phyloP scores from a whole-genome alignment of 2,113 vertebrate genomes.

The Neogale vison region DNA sequence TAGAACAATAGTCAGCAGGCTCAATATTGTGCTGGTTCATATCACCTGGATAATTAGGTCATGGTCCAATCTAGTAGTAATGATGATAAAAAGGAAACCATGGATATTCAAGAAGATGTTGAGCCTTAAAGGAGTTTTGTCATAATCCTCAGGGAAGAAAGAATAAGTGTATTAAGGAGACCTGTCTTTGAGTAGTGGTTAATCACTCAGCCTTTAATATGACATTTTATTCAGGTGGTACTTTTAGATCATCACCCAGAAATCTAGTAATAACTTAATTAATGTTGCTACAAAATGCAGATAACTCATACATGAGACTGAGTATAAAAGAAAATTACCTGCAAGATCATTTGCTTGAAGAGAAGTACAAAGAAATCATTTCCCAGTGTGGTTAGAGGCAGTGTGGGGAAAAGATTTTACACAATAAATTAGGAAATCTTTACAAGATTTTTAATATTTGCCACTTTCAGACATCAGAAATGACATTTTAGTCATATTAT shows the following conservation, averaged over 20 bases:
- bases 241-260: slow-evolving; percentile 7
- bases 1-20: not conserved
- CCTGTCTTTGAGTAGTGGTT: not conserved
- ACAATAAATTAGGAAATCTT: not conserved
- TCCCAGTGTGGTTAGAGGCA: not conserved
- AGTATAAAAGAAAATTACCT: slow-evolving; percentile 49
- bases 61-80: not conserved
- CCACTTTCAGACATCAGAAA: not conserved
- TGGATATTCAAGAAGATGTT: not conserved
- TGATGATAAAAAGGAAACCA: not conserved
- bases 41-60: not conserved
- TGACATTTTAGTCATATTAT: not conserved
- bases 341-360: slow-evolving; percentile 38
- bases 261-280: slow-evolving; percentile 37
- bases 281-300: slow-evolving; percentile 28
- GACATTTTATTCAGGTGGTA: not conserved
- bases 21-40: not conserved
- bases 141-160: not conserved
- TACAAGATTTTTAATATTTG: not conserved
- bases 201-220: not conserved
- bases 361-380: slow-evolving; percentile 1
- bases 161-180: not conserved
- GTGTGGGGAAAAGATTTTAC: not conserved
- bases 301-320: slow-evolving; percentile 22
- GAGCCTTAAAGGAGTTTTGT: not conserved